Base-by-base conservation (phyloP, 2,888 invertebrate species). In the Zygogramma bicolorata region DNA sequence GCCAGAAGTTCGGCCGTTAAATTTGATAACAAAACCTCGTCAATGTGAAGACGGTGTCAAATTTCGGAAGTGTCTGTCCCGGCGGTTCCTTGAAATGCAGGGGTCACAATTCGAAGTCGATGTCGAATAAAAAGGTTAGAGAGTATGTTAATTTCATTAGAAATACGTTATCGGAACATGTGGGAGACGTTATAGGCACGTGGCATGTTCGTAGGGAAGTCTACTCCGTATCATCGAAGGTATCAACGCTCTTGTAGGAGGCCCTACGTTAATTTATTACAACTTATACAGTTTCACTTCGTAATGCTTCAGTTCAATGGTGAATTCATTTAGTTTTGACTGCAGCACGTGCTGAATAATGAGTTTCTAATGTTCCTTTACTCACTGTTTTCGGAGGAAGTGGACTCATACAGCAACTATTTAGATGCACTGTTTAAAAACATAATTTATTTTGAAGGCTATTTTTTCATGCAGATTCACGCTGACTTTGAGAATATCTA, bases 121-220 rank as follows among this genome's bases (percentile, higher is more conserved):
- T 20, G 34, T 58, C 40, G 22, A 40, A 29, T 42, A 31, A 27
- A 53, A 58, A 59, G 66, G 20, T 34, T 66, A 53, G 22, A 66
- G 66, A 57, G 58, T 66, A 57, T 57, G 57, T 29, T 57, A 66
- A 66, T 66, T 59, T 58, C 46, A 66, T 59, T 66, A 42, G 40
- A 18, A 66, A 38, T 46, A 46, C 63, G 63, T 63, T 63, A 63
- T 42, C 22, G 46, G 1, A 46, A 66, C 66, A 66, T 66, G 66
- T 66, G 66, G 66, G 58, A 66, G 65, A 65, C 49, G 65, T 49
- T 49, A 38, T 53, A 57, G 66, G 18, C 66, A 66, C 66, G 66
- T 66, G 66, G n/a, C 66, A 1, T 40, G 57, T 15, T 46, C 31
- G 13, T 20, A 29, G 13, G 29, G 49, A 40, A 13, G 63, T 31